Conservation (phyloP, 2,113 vertebrate genomes). For the Urocolius indicus region DNA sequence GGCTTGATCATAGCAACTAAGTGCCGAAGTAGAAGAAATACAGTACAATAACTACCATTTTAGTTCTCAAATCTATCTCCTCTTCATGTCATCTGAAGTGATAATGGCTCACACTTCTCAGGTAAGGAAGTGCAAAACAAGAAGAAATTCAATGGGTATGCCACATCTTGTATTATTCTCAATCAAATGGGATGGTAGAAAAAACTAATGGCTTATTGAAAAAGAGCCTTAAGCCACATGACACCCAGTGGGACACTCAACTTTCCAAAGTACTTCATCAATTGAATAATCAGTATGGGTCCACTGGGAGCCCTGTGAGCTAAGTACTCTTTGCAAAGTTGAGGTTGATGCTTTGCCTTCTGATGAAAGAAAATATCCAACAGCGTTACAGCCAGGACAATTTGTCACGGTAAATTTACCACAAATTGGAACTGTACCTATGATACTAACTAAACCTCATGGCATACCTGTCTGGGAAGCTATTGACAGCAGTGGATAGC, state of each 20-base stretch:
- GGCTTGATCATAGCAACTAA: neutral
- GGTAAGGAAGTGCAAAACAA: neutral
- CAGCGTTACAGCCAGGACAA: neutral
- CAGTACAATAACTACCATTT: neutral
- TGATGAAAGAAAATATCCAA: too few relatives aligned
- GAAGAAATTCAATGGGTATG: too few relatives aligned
- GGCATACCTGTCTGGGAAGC: neutral
- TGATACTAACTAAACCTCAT: rapidly evolving
- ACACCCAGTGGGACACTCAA: too few relatives aligned
- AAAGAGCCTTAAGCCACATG: too few relatives aligned
- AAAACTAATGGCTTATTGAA: too few relatives aligned
- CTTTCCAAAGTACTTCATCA: too few relatives aligned
- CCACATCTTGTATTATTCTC: too few relatives aligned
- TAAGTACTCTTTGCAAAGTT: too few relatives aligned
- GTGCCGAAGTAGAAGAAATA: neutral
- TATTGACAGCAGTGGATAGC: neutral
- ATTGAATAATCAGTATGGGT: too few relatives aligned
- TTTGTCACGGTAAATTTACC: neutral
- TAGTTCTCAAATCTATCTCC: neutral
- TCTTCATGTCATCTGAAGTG: neutral
- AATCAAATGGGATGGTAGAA: too few relatives aligned
- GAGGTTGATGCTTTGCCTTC: too few relatives aligned
- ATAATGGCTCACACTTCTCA: neutral
- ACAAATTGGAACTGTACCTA: neutral
- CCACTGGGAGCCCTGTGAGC: too few relatives aligned